A percentile compares a stretch with the other conserved stretches of the same genome.
These are phyloP conservation scores for Micropoecilia bifurca DNA, from an alignment of 2,797 vertebrate genomes.

Conservation along the genomic window DNA sequence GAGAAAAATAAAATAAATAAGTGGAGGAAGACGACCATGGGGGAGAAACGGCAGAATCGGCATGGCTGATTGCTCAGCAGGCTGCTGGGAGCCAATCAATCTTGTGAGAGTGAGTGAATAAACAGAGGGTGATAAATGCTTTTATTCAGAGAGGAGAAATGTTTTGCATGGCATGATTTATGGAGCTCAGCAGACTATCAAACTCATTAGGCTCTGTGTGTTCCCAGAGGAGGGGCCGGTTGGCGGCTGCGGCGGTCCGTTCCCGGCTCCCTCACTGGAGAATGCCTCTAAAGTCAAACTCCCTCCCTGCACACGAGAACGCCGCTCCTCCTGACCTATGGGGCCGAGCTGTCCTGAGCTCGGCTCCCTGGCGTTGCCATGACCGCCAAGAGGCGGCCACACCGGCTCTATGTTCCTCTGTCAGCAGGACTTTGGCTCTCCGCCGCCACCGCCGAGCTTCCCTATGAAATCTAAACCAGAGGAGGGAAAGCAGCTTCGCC, in stretches of 20 bases:
- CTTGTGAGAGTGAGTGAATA: slow-evolving; percentile 98
- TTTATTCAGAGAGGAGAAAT: slow-evolving; percentile 99
- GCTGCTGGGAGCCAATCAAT: slow-evolving; percentile 95
- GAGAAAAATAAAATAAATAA: slow-evolving; percentile 60
- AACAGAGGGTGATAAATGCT: slow-evolving; percentile 99
- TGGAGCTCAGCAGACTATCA: slow-evolving; percentile 99
- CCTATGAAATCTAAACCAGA: slow-evolving; percentile 40
- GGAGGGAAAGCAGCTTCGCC: slow-evolving; percentile 52
- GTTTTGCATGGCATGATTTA: slow-evolving; percentile 99
- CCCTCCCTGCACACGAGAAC: slow-evolving; percentile 46
- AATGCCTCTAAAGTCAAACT: slow-evolving; percentile 47
- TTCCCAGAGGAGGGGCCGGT: slow-evolving; percentile 92
- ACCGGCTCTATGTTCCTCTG: slow-evolving; percentile 49
- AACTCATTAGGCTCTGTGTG: slow-evolving; percentile 97
- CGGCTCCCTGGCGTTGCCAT: slow-evolving; percentile 42
- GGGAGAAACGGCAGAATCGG: slow-evolving; percentile 76
- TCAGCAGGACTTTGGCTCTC: slow-evolving; percentile 56
- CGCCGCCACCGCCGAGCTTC: slow-evolving; percentile 18
- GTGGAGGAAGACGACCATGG: slow-evolving; percentile 58
- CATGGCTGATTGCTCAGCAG: slow-evolving; percentile 91
- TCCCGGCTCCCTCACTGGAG: slow-evolving; percentile 58
- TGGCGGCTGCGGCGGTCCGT: slow-evolving; percentile 81
- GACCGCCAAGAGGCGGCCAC: slow-evolving; percentile 37
- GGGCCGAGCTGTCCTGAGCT: slow-evolving; percentile 41
- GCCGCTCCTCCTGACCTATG: slow-evolving; percentile 52